These are phyloP conservation scores for Eretmocerus hayati DNA, from an alignment of 2,888 invertebrate genomes.

Conservation along the genomic window DNA sequence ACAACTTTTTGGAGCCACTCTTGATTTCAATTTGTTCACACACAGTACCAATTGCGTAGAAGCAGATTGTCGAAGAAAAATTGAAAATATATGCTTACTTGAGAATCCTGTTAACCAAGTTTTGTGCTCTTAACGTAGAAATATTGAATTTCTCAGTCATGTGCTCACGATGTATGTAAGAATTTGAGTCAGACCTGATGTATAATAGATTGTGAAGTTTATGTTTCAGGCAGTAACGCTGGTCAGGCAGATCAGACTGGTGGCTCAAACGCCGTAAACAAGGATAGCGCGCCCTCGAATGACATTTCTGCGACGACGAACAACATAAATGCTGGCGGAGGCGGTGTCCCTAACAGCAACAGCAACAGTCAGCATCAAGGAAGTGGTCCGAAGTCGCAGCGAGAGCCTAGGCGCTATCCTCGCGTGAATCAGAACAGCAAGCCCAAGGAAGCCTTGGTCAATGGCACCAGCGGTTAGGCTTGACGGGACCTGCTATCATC, in stretches of 20 bases:
- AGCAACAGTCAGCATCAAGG: constrained; percentile 20
- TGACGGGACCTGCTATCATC: constrained; percentile 1
- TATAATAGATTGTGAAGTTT: too few species aligned
- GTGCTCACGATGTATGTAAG: too few species aligned
- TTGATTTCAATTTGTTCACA: too few species aligned
- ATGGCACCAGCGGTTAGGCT: constrained; percentile 54
- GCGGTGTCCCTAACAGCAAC: not conserved
- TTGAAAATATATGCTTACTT: too few species aligned
- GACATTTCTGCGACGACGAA: constrained; percentile 37
- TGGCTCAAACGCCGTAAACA: constrained; percentile 23
- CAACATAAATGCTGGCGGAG: constrained; percentile 25
- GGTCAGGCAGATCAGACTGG: constrained; percentile 32
- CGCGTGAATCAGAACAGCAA: constrained; percentile 49
- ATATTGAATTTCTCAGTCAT: too few species aligned
- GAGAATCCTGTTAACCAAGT: too few species aligned
- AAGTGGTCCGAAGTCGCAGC: constrained; percentile 42
- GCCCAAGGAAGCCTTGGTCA: constrained; percentile 60
- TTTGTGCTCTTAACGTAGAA: too few species aligned
- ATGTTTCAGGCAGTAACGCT: constrained; percentile 16
- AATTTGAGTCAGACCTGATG: too few species aligned
- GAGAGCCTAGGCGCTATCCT: constrained; percentile 42
- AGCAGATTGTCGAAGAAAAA: too few species aligned
- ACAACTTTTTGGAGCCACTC: too few species aligned
- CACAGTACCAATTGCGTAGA: too few species aligned
- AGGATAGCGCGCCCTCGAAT: constrained; percentile 41